Evolutionary conservation across 2,888 invertebrate genomes (phyloP).

Genomic region (Achlya flavicornis): DNA sequence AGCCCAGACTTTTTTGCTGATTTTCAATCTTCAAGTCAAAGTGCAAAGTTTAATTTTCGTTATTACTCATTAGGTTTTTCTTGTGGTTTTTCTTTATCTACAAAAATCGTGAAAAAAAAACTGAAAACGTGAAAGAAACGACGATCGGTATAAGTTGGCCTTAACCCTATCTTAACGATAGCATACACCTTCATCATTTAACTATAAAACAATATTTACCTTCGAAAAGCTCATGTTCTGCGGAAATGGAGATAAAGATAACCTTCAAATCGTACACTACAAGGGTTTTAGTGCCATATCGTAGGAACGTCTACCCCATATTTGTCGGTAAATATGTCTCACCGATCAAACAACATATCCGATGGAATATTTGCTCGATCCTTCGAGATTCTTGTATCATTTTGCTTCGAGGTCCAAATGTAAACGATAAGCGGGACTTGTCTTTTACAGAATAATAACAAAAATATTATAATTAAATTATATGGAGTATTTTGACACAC

Average conservation of each 20-base stretch:
- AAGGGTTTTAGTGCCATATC: slow-evolving; percentile 33
- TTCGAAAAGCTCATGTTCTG: background rate
- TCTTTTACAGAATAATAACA: background rate
- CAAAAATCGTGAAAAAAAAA: too few relatives aligned
- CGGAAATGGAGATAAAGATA: background rate
- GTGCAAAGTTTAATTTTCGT: background rate
- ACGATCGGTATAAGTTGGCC: too few relatives aligned
- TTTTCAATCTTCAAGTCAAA: background rate
- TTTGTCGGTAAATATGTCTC: slow-evolving; percentile 78
- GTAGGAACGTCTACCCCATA: slow-evolving; percentile 57
- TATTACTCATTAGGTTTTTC: too few relatives aligned
- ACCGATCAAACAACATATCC: slow-evolving; percentile 81
- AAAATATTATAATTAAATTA: too few relatives aligned
- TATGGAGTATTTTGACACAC: too few relatives aligned
- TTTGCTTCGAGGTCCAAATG: slow-evolving; percentile 31
- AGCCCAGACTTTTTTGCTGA: background rate
- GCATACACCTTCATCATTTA: background rate
- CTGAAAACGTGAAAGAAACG: too few relatives aligned
- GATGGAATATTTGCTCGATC: slow-evolving; percentile 74
- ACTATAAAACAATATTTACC: background rate
- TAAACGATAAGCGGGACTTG: slow-evolving; percentile 25
- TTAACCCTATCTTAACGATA: background rate
- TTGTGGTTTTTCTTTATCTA: too few relatives aligned
- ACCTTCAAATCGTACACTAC: slow-evolving; percentile 13
- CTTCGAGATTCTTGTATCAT: slow-evolving; percentile 59